Evolutionary conservation across 2,888 invertebrate species (phyloP), one percentile per base, ranked within the genome.

Genomic region (Hydroisotoma schaefferi): DNA sequence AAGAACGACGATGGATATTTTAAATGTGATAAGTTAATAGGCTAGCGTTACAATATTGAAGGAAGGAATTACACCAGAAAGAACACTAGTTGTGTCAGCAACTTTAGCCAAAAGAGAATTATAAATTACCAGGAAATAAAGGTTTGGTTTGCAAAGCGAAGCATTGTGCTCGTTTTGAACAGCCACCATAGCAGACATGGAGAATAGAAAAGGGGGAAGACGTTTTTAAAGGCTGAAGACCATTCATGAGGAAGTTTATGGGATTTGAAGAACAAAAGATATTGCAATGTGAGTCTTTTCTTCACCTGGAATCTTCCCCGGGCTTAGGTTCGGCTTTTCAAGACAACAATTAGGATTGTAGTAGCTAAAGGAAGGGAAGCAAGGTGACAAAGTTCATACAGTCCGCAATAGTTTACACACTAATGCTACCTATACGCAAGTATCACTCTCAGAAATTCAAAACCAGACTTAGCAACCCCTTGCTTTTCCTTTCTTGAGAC

Each of bases 211-310:
- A 40, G 29, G 58, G 58, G 58, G 46, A 58, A 55, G 52, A 53
- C 55, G 55, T 38, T 61, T 61, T 61, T 59, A 59, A 58, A 60
- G 55, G 46, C 27, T 57, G 47, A 55, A 54, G 57, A 37, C 52
- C 60, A 62, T 65, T 65, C 62, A 65, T 59, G 65, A 59, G 57
- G 59, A 60, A 63, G 61, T 63, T 67, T 63, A 67, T 67, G 66
- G 66, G 66, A 63, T 67, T 67, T 63, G 58, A 63, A 66, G 65
- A 66, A 66, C 66, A 66, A 66, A 63, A 61, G 60, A 53, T 62
- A 62, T 56, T 48, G 56, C 46, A 55, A 44, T 46, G 29, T 56
- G 33, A 44, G 51, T 43, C 52, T 47, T 46, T 57, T 40, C 54
- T 51, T 57, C 52, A 53, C 61, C 52, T 53, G 53, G 43, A 48